Conservation (phyloP, 2,113 vertebrate species). For the Bubo bubo region DNA sequence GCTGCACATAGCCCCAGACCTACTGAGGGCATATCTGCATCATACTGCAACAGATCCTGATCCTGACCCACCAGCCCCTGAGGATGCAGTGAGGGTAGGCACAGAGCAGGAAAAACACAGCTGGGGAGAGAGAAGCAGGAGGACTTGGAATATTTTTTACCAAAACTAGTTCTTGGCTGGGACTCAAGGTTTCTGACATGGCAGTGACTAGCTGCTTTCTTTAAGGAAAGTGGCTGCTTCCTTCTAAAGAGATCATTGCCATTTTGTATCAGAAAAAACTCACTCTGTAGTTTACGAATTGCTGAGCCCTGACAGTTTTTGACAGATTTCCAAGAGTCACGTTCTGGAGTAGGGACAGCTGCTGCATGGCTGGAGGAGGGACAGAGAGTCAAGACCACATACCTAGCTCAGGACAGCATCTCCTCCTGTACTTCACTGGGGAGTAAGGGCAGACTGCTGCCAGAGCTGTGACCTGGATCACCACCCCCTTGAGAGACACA, state of each 20-base stretch:
- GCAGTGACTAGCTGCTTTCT: neutral
- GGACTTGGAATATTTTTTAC: neutral
- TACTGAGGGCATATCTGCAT: neutral
- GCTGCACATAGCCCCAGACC: neutral
- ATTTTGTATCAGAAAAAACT: neutral
- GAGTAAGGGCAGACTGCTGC: neutral
- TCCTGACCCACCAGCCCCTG: neutral
- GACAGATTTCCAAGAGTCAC: neutral
- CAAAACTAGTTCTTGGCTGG: neutral
- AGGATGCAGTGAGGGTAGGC: neutral
- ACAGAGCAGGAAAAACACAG: neutral
- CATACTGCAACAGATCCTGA: rapidly evolving
- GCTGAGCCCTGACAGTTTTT: neutral
- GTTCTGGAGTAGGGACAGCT: neutral
- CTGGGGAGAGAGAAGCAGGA: neutral
- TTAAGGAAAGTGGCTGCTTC: neutral
- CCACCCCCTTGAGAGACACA: rapidly evolving
- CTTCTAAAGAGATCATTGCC: neutral
- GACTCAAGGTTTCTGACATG: neutral
- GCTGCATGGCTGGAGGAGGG: neutral
- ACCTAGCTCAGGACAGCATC: neutral
- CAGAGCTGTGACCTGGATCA: neutral
- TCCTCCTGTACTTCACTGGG: neutral
- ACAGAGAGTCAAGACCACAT: rapidly evolving
- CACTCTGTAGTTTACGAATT: neutral